Percentiles rank a stretch among this genome's conserved stretches.
Conservation (phyloP, 2,797 vertebrate species). For the Coilia nasus region DNA sequence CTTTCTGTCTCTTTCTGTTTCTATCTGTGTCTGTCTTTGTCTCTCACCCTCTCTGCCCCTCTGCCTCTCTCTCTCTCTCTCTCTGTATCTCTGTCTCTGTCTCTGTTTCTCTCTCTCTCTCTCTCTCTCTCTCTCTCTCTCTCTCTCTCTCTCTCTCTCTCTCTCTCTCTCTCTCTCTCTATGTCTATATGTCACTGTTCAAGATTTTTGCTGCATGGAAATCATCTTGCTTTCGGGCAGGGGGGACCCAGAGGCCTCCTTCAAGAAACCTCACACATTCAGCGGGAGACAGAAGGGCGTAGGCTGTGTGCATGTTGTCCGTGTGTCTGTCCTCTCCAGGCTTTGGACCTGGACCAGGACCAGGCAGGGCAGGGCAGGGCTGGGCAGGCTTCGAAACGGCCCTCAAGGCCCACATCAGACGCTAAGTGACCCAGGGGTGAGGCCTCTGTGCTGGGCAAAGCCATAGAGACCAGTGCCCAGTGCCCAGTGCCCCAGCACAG, state of each 20-base stretch:
- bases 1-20: not conserved
- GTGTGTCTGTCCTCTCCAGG: not conserved
- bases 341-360: not conserved
- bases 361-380: no score
- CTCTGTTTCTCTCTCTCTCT: not conserved
- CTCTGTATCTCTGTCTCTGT: not conserved
- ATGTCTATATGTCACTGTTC: slow-evolving; percentile 9
- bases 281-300: not conserved
- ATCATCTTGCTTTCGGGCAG: slow-evolving; percentile 47
- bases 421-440: not conserved
- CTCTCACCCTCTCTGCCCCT: not conserved
- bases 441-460: not conserved
- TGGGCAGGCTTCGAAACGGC: not conserved
- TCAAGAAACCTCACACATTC: slow-evolving; percentile 58
- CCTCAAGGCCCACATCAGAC: slow-evolving; percentile 2
- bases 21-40: not conserved
- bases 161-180: slow-evolving; percentile 37
- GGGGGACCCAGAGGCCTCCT: slow-evolving; percentile 52
- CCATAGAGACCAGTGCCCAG: not conserved
- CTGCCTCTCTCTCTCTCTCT: not conserved
- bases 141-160: slow-evolving; percentile 31
- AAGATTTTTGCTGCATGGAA: slow-evolving; percentile 56
- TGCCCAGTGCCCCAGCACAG: no score
- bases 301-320: not conserved
- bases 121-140: not conserved